Evolutionary conservation across 2,797 vertebrate genomes (phyloP).

Genomic region (Allenopithecus nigroviridis): DNA sequence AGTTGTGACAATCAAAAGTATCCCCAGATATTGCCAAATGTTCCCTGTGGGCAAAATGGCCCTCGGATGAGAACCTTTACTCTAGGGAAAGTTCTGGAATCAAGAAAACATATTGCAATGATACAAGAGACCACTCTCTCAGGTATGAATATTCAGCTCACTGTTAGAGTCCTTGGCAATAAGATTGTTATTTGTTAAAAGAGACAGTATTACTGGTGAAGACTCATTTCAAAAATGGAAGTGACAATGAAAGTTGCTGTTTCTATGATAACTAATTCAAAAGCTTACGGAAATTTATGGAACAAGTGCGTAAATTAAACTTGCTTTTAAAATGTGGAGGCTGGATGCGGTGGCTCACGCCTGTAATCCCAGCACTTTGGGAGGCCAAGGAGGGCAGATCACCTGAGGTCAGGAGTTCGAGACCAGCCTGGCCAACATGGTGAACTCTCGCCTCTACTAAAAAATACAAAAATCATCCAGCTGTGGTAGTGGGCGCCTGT

Average conservation of each 20-base stretch:
- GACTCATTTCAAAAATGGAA: neutral
- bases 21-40: neutral
- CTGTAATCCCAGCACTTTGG: too few species aligned
- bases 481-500: too few species aligned
- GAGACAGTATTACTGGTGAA: neutral
- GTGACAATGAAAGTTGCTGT: neutral
- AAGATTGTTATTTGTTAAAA: neutral
- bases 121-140: neutral
- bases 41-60: neutral
- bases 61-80: neutral
- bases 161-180: neutral
- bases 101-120: neutral
- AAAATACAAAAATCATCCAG: too few species aligned
- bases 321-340: neutral
- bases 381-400: too few species aligned
- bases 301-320: neutral
- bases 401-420: too few species aligned
- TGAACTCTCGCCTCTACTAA: too few species aligned
- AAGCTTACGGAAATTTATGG: neutral
- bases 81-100: neutral
- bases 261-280: neutral
- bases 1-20: neutral
- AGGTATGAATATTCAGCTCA: neutral
- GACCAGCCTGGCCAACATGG: too few species aligned
- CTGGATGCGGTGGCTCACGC: accelerated